Evolutionary conservation across 2,797 vertebrate species (phyloP).

Genomic region (Myotis pilosus): DNA sequence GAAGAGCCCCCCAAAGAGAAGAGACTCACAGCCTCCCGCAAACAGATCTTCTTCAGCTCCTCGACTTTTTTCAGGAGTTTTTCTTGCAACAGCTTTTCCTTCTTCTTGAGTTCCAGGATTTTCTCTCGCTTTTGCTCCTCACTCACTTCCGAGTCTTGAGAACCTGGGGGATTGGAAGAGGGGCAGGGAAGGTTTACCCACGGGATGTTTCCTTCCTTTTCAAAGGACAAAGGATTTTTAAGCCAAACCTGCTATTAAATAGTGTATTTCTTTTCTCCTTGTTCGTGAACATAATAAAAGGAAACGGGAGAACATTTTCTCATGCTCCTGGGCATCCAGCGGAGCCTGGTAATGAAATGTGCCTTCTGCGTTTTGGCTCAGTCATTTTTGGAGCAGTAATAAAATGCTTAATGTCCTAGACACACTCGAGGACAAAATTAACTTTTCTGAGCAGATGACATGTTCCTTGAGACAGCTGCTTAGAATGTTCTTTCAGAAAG

Average conservation of each 20-base stretch:
- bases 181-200: background rate
- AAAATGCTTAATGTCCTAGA: background rate
- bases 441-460: background rate
- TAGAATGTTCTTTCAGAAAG: background rate
- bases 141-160: conserved; percentile 92
- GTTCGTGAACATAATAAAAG: conserved; percentile 67
- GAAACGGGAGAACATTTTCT: conserved; percentile 61
- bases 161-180: conserved; percentile 84
- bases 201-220: conserved; percentile 46
- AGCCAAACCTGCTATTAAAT: conserved; percentile 2
- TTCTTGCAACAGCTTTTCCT: conserved; percentile 92
- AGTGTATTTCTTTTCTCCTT: conserved; percentile 58
- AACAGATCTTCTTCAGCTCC: conserved; percentile 95
- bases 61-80: conserved; percentile 91
- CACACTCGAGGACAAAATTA: background rate
- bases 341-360: conserved; percentile 37
- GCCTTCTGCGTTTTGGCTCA: background rate
- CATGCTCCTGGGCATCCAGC: conserved; percentile 50
- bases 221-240: conserved; percentile 23
- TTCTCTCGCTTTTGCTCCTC: conserved; percentile 97
- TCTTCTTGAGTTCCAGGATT: conserved; percentile 93
- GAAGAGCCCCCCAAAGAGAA: fast-evolving
- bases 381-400: conserved; percentile 6
- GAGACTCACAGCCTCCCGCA: conserved; percentile 94
- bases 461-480: background rate